phyloP scores from a whole-genome alignment of 2,888 invertebrate species.

The Dendrolimus houi region DNA sequence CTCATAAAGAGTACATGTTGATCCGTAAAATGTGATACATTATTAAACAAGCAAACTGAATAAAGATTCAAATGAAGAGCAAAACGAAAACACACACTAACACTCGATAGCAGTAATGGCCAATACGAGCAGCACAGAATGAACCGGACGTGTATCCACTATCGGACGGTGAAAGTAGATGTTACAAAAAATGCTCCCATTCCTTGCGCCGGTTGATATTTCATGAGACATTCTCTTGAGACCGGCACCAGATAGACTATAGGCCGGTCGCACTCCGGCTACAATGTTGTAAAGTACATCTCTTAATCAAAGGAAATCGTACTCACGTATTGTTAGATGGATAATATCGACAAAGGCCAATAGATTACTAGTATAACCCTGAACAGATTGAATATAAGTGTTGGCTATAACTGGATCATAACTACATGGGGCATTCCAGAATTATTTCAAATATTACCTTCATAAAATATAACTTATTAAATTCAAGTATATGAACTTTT shows the following conservation, averaged over 20 bases:
- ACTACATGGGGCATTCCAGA: too few relatives aligned
- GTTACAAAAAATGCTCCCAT: conserved; percentile 75
- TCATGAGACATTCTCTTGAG: conserved; percentile 68
- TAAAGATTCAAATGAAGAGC: neutral
- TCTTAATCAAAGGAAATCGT: neutral
- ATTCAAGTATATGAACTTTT: too few relatives aligned
- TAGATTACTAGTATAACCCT: too few relatives aligned
- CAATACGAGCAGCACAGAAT: conserved; percentile 55
- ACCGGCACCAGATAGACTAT: conserved; percentile 12
- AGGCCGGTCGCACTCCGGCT: neutral
- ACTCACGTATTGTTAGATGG: too few relatives aligned
- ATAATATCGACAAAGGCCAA: too few relatives aligned
- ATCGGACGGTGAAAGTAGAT: conserved; percentile 71
- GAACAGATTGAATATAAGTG: too few relatives aligned
- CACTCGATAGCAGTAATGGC: conserved; percentile 44
- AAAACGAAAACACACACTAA: conserved; percentile 1
- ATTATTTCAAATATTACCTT: too few relatives aligned
- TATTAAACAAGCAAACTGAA: too few relatives aligned
- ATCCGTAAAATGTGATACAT: too few relatives aligned
- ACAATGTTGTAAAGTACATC: neutral
- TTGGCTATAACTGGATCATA: too few relatives aligned
- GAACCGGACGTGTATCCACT: conserved; percentile 69
- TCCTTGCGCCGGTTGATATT: conserved; percentile 65
- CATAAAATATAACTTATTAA: too few relatives aligned
- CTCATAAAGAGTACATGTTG: too few relatives aligned